Evolutionary conservation across 2,888 invertebrate species (phyloP).

Genomic region (Dynastes tityus): DNA sequence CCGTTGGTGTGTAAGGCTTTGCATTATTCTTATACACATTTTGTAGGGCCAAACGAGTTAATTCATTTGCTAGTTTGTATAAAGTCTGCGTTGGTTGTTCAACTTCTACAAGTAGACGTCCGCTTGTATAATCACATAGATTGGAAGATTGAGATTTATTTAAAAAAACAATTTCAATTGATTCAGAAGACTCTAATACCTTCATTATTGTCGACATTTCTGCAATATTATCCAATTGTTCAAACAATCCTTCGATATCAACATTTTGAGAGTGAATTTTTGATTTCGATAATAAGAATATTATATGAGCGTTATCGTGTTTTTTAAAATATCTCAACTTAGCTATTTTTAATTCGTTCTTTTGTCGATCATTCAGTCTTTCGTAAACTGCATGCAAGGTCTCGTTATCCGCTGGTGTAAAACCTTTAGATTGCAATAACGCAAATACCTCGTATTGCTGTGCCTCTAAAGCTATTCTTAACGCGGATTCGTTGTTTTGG

Average conservation of each 20-base stretch:
- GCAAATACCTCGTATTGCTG: neutral
- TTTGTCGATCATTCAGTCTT: neutral
- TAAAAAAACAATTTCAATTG: neutral
- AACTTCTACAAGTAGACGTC: neutral
- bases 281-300: constrained; percentile 5
- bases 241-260: neutral
- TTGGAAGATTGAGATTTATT: neutral
- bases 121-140: neutral
- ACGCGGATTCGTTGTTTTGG: constrained; percentile 4
- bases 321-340: constrained; percentile 9
- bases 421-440: constrained; percentile 1
- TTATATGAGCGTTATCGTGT: neutral
- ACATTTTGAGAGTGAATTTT: neutral
- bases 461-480: constrained; percentile 4
- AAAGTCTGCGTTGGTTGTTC: neutral
- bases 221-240: neutral
- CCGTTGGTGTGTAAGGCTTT: neutral
- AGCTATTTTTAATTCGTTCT: neutral
- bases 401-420: neutral
- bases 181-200: neutral
- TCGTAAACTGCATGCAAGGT: neutral
- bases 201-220: neutral
- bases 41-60: neutral
- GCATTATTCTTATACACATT: neutral
- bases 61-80: neutral